Evolutionary conservation across 2,113 vertebrate species (phyloP), one percentile per base, ranked within the genome.

Genomic region (Notiomystis cincta): DNA sequence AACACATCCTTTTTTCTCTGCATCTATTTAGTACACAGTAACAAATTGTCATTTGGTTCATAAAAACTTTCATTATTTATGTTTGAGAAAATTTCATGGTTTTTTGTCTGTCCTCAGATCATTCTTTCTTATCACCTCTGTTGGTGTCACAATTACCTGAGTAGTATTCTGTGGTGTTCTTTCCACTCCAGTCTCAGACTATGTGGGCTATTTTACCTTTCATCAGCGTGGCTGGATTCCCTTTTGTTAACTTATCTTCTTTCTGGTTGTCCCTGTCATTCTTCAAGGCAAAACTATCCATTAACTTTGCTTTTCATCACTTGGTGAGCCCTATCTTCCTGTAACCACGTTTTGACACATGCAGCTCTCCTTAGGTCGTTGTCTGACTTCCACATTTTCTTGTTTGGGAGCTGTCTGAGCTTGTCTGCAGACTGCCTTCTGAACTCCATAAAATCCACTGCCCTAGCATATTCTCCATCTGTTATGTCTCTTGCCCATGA

Each of bases 141-240:
- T 37, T 8, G 2, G 9, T n/a, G 18, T 37, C 20, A 69, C 9
- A 50, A 15, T 37, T 64, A 64, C 15, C 56, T 54, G 38, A 76
- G 71, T 13, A 81, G 5, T 40, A 31, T 54, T 40, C 38, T 53
- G 16, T 77, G 21, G 14, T 57, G 24, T 67, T 62, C 51, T 58
- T 85, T 47, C 45, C 15, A 23, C 7, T 78, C 18, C n/a, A 65
- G 7, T n/a, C 30, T 73, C 50, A 61, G 37, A 38, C 13, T 42
- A 51, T 0, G 0, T 13, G 75, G 20, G 6, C 5, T 20, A 6
- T 30, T 78, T 13, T 66, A 5, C n/a, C 9, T 66, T 76, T 35
- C 58, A 37, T 47, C 13, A 0, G 27, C 0, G 0, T 58, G 45
- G 15, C 10, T 37, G 5, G 3, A 78, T 80, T 81, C 28, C 6